Percentiles rank a stretch among this genome's conserved stretches.
Evolutionary conservation across 1,140 invertebrate genomes (phyloP).

Genomic region (Propsilocerus akamusi): DNA sequence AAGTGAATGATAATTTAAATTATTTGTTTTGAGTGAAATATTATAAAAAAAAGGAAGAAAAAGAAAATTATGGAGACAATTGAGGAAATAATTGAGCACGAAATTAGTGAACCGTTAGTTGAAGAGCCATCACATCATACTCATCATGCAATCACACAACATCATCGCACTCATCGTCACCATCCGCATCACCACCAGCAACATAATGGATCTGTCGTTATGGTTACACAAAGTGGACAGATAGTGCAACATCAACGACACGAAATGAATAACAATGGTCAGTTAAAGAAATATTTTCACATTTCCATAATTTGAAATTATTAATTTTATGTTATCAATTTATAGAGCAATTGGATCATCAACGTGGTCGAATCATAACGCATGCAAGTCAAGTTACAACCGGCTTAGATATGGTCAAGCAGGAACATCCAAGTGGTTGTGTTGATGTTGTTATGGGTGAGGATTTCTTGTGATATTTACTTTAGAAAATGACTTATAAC

Average conservation of each 20-base stretch:
- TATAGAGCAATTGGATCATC: not conserved
- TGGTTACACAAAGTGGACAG: not conserved
- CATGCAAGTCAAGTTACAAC: not conserved
- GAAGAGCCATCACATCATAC: not conserved
- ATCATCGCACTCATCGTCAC: not conserved
- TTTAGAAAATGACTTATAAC: conserved; percentile 5
- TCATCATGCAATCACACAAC: no score
- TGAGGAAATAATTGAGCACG: conserved; percentile 1
- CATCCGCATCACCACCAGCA: no score
- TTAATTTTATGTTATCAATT: no score
- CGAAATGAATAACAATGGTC: not conserved
- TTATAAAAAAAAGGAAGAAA: not conserved
- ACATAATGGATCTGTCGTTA: not conserved
- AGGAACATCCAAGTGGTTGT: not conserved
- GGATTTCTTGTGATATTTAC: conserved; percentile 8
- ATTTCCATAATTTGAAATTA: not conserved
- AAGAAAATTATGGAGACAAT: not conserved
- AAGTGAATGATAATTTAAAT: no score
- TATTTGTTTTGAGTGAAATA: no score
- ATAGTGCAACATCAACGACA: not conserved
- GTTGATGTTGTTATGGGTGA: conserved; percentile 8
- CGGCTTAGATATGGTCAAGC: not conserved
- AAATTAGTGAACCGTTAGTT: not conserved
- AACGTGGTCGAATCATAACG: conserved; percentile 1
- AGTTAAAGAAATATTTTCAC: not conserved